Percentiles rank a stretch among this genome's conserved stretches.
Conservation (phyloP, 2,888 invertebrate genomes). For the Cantharis nigra region DNA sequence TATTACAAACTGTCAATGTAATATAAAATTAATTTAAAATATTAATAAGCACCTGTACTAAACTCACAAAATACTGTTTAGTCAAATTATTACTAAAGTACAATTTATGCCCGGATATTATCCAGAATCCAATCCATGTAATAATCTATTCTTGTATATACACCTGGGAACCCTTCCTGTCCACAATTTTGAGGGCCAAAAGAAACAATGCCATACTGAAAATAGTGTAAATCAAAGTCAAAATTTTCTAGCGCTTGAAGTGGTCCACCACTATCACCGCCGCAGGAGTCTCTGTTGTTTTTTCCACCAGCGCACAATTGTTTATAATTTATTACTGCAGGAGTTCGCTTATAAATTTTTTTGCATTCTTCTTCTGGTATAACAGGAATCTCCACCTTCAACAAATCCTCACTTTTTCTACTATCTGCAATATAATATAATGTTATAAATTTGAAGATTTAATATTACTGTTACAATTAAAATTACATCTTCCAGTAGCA, state of each 20-base stretch:
- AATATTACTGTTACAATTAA: not conserved
- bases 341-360: conserved; percentile 38
- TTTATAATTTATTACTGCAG: conserved; percentile 40
- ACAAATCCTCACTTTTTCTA: conserved; percentile 14
- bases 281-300: conserved; percentile 64
- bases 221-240: conserved; percentile 47
- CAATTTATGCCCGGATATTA: not conserved
- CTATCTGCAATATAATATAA: not conserved
- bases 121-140: conserved; percentile 68
- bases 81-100: not conserved
- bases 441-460: conserved; percentile 33
- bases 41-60: not conserved
- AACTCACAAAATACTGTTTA: not conserved
- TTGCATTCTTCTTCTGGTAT: conserved; percentile 44
- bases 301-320: conserved; percentile 70
- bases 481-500: conserved; percentile 63
- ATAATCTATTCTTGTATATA: conserved; percentile 66
- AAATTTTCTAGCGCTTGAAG: conserved; percentile 44
- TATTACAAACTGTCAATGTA: no score
- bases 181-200: conserved; percentile 56
- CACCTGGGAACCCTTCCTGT: conserved; percentile 64
- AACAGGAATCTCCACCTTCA: conserved; percentile 37
- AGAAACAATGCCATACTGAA: conserved; percentile 62
- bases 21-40: no score
- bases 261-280: conserved; percentile 73